Percentiles rank a stretch among this genome's conserved stretches.
phyloP scores from a whole-genome alignment of 1,140 invertebrate genomes.

The Elysia chlorotica region DNA sequence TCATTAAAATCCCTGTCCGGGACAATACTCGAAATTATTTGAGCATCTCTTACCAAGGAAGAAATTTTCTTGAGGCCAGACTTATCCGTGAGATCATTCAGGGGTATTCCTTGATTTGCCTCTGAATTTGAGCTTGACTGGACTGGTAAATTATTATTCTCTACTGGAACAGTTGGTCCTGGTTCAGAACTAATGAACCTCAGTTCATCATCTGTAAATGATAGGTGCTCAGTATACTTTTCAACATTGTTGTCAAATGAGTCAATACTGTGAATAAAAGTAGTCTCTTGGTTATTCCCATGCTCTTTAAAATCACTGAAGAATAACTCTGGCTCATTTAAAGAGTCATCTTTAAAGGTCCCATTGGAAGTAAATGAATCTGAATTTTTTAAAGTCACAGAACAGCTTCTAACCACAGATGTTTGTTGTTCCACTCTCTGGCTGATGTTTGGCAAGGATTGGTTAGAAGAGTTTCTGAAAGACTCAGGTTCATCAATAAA shows the following conservation, averaged over 20 bases:
- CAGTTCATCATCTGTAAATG: not conserved
- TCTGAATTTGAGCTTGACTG: no score
- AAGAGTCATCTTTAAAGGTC: not conserved
- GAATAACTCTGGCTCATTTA: constrained; percentile 4
- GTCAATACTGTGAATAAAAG: not conserved
- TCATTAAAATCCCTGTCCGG: constrained; percentile 27
- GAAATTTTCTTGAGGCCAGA: not conserved
- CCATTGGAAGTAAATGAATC: not conserved
- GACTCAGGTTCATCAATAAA: not conserved
- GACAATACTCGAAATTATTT: constrained; percentile 39
- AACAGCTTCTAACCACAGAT: not conserved
- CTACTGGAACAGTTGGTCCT: not conserved
- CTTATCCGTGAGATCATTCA: no score
- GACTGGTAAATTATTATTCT: no score
- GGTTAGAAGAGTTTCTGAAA: not conserved
- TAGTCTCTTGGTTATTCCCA: not conserved
- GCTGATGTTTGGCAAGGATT: no score
- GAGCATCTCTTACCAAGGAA: constrained; percentile 43
- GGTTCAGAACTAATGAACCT: not conserved
- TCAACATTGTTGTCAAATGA: not conserved
- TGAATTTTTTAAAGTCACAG: not conserved
- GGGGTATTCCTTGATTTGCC: no score
- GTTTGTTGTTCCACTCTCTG: no score
- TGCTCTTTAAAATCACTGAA: no score
- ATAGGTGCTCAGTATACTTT: not conserved